phyloP scores from a whole-genome alignment of 2,113 vertebrate genomes.

The Chunga burmeisteri region DNA sequence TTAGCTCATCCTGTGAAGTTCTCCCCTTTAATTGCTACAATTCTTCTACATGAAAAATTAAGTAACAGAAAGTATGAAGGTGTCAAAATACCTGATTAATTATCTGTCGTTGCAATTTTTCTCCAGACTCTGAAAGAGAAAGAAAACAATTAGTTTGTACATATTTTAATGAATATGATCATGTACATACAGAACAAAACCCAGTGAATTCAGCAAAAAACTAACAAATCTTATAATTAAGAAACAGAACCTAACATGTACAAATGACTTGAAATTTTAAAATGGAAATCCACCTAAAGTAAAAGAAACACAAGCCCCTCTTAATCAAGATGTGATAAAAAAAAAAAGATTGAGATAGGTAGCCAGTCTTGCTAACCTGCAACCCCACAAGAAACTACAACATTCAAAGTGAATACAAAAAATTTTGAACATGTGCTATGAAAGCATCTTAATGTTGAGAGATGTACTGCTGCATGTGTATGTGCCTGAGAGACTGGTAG shows the following conservation, averaged over 20 bases:
- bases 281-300: neutral
- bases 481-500: neutral
- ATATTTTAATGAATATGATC: neutral
- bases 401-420: neutral
- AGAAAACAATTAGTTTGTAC: slow-evolving; percentile 24
- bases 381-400: neutral
- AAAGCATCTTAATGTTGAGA: neutral
- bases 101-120: slow-evolving; percentile 52
- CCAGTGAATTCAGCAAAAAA: neutral
- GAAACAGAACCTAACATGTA: neutral
- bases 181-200: neutral
- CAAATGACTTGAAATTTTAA: neutral
- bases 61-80: neutral
- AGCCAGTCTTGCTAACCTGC: neutral
- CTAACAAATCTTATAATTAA: neutral
- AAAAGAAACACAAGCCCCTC: neutral
- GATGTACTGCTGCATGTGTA: neutral
- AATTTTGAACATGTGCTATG: neutral
- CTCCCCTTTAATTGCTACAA: neutral
- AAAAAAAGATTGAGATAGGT: neutral
- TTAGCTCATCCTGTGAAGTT: neutral
- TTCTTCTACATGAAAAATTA: neutral
- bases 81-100: slow-evolving; percentile 69
- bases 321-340: neutral
- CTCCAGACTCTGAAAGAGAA: slow-evolving; percentile 75